A percentile compares a stretch with the other conserved stretches of the same genome.
Evolutionary conservation across 2,888 invertebrate genomes (phyloP).

Genomic region (Masnerella sp.): DNA sequence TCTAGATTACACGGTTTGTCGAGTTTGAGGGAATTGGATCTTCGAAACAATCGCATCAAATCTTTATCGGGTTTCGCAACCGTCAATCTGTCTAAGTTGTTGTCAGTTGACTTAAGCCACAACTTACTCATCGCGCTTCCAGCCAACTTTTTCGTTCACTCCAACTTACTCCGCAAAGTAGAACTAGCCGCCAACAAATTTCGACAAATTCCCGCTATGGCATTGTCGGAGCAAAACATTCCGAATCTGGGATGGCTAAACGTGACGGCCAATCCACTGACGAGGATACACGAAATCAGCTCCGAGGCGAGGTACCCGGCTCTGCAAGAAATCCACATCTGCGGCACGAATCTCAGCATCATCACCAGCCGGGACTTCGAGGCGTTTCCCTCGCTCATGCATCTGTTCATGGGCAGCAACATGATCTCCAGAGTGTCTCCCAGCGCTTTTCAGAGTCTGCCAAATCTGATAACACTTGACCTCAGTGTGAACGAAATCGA

Average conservation of each 20-base stretch:
- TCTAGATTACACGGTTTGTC: conserved; percentile 87
- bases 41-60: conserved; percentile 87
- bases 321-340: conserved; percentile 90
- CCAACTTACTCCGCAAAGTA: conserved; percentile 84
- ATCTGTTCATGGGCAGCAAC: conserved; percentile 86
- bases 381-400: conserved; percentile 87
- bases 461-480: conserved; percentile 87
- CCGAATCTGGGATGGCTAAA: conserved; percentile 87
- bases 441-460: conserved; percentile 88
- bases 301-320: conserved; percentile 84
- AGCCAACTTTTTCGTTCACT: conserved; percentile 88
- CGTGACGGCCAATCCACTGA: conserved; percentile 89
- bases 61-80: conserved; percentile 88
- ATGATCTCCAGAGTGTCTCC: conserved; percentile 89
- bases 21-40: conserved; percentile 86
- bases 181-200: conserved; percentile 89
- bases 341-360: conserved; percentile 88
- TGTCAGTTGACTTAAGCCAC: conserved; percentile 86
- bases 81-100: conserved; percentile 86
- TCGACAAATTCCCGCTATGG: conserved; percentile 87
- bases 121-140: conserved; percentile 88
- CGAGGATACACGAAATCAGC: conserved; percentile 84
- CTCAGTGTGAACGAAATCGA: conserved; percentile 90
- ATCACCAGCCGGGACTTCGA: conserved; percentile 92
- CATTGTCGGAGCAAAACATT: conserved; percentile 86